These are phyloP conservation scores for Cloeon dipterum DNA, from an alignment of 2,888 invertebrate genomes.

Conservation along the genomic window DNA sequence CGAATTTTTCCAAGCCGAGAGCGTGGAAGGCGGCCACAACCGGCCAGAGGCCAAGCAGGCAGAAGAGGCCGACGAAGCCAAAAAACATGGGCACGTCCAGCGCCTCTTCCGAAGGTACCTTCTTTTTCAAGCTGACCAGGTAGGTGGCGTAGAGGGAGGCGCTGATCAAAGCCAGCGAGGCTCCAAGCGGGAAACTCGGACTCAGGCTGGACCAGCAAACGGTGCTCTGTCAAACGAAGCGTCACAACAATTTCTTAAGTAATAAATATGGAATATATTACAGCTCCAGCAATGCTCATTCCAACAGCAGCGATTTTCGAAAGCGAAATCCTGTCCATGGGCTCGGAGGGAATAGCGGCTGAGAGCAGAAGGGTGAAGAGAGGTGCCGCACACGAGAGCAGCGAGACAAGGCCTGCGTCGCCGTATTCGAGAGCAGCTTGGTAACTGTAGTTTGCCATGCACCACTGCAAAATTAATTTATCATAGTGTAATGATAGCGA, in stretches of 20 bases:
- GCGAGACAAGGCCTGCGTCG: slow-evolving; percentile 66
- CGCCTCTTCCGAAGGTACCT: slow-evolving; percentile 78
- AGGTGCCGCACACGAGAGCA: slow-evolving; percentile 71
- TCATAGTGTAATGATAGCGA: slow-evolving; percentile 5
- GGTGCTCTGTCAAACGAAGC: neutral
- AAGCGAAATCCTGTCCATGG: slow-evolving; percentile 61
- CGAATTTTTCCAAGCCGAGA: slow-evolving; percentile 45
- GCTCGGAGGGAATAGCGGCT: slow-evolving; percentile 61
- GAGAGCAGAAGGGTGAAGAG: slow-evolving; percentile 75
- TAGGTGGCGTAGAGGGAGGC: slow-evolving; percentile 80
- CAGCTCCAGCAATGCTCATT: slow-evolving; percentile 54
- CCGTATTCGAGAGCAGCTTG: slow-evolving; percentile 69
- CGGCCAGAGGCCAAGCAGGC: slow-evolving; percentile 71
- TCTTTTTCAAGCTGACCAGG: slow-evolving; percentile 62
- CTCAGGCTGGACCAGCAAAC: neutral
- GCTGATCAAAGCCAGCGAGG: slow-evolving; percentile 60
- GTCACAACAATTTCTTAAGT: slow-evolving; percentile 11
- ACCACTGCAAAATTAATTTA: slow-evolving; percentile 49
- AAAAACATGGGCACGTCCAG: slow-evolving; percentile 90
- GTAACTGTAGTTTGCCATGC: slow-evolving; percentile 79
- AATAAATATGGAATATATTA: slow-evolving; percentile 22
- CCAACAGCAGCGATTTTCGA: slow-evolving; percentile 64
- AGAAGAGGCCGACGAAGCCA: slow-evolving; percentile 86
- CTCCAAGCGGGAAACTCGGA: slow-evolving; percentile 44
- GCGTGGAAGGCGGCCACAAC: slow-evolving; percentile 69